Conservation (phyloP, 2,113 vertebrate species). For the Helogale parvula region DNA sequence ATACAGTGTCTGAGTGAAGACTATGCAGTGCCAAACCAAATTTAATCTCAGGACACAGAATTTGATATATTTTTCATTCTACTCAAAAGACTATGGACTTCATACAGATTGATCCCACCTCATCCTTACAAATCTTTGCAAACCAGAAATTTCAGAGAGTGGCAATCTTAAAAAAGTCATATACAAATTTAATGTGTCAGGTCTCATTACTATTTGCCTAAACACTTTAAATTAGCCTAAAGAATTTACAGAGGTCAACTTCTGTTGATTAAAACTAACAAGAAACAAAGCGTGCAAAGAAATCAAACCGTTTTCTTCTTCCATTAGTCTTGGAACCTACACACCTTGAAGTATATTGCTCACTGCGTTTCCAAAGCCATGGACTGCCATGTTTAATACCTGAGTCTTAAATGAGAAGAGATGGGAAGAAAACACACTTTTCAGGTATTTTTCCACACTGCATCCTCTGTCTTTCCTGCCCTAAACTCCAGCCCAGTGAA, state of each 20-base stretch:
- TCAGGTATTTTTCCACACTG: not conserved
- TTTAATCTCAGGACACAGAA: not conserved
- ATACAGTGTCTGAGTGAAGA: not conserved
- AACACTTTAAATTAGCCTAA: not conserved
- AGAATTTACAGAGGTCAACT: not conserved
- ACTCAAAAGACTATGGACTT: not conserved
- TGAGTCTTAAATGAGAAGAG: not conserved
- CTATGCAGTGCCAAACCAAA: not conserved
- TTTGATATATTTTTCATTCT: not conserved
- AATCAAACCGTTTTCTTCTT: not conserved
- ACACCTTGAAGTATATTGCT: not conserved
- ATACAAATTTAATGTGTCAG: not conserved
- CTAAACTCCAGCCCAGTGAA: not conserved
- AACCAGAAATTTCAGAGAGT: not conserved
- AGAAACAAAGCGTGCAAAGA: not conserved
- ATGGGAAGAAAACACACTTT: not conserved
- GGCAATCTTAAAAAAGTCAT: not conserved
- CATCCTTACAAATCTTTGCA: not conserved
- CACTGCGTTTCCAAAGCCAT: not conserved
- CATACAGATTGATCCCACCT: not conserved
- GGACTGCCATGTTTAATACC: not conserved
- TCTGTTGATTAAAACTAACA: not conserved
- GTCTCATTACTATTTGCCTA: not conserved
- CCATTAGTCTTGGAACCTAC: rapidly evolving
- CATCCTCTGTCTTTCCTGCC: not conserved